phyloP scores from a whole-genome alignment of 2,888 invertebrate genomes.

The Drosophila niveifrons region DNA sequence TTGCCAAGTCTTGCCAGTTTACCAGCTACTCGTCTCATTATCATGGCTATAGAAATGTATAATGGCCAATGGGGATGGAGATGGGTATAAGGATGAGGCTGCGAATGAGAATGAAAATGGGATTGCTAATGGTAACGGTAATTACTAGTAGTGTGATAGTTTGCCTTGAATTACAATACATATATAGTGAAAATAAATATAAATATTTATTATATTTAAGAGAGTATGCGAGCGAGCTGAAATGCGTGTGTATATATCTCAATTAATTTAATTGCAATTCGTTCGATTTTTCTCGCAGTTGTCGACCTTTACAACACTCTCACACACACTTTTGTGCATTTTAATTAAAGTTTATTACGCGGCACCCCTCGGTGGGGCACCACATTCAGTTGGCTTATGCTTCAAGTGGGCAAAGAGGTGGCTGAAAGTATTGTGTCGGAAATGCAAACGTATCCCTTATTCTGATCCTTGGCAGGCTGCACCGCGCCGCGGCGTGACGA shows the following conservation, averaged over 20 bases:
- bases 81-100: constrained; percentile 9
- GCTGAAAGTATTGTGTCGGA: constrained; percentile 54
- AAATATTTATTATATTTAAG: neutral
- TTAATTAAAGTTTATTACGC: constrained; percentile 73
- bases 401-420: constrained; percentile 3
- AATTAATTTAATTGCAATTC: constrained; percentile 71
- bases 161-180: constrained; percentile 15
- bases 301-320: constrained; percentile 11
- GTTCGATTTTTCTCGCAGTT: constrained; percentile 34
- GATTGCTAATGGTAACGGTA: constrained; percentile 38
- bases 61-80: constrained; percentile 25
- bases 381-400: constrained; percentile 9
- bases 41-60: constrained; percentile 52
- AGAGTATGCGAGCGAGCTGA: neutral
- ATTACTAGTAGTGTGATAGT: constrained; percentile 31
- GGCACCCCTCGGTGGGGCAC: constrained; percentile 9
- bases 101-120: constrained; percentile 13
- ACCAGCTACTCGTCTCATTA: constrained; percentile 65
- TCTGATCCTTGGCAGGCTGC: constrained; percentile 28
- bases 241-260: constrained; percentile 41
- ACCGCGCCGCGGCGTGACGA: constrained; percentile 34
- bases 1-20: constrained; percentile 19
- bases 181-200: neutral
- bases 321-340: constrained; percentile 50
- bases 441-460: constrained; percentile 54